Percentiles rank a stretch among this genome's conserved stretches.
phyloP scores from a whole-genome alignment of 2,797 vertebrate species.

The Poecile montanus region DNA sequence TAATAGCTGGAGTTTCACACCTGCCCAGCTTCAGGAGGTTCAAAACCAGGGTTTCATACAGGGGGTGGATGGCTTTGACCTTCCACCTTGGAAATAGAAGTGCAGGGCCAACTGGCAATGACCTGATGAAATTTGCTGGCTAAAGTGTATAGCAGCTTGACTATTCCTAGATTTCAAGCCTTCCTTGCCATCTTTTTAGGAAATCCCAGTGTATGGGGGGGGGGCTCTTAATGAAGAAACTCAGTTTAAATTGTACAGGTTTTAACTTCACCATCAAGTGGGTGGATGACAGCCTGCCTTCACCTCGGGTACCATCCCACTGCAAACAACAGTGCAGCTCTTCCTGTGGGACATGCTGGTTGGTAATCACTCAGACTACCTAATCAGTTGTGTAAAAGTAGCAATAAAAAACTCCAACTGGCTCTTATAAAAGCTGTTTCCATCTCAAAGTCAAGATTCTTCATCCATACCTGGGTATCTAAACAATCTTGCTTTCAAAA shows the following conservation, averaged over 20 bases:
- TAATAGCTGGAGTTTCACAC: not conserved
- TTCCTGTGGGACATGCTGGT: not conserved
- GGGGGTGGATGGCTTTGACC: fast-evolving
- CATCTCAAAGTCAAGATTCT: not conserved
- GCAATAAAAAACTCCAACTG: not conserved
- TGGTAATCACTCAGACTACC: not conserved
- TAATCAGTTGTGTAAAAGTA: fast-evolving
- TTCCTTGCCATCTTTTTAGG: not conserved
- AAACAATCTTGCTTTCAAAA: slow-evolving; percentile 26
- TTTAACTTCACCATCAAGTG: not conserved
- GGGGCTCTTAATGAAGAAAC: not conserved
- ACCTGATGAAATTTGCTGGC: not conserved
- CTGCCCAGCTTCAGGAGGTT: not conserved
- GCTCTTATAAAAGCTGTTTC: not conserved
- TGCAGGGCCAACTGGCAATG: not conserved
- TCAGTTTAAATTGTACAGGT: not conserved
- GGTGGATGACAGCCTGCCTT: not conserved
- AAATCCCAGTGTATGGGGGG: fast-evolving
- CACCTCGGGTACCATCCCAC: not conserved
- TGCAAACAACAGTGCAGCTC: not conserved
- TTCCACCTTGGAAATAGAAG: not conserved
- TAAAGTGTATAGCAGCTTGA: not conserved
- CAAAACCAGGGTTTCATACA: not conserved
- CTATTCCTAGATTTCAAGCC: not conserved
- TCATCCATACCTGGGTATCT: not conserved